Evolutionary conservation across 2,888 invertebrate species (phyloP).

Genomic region (Acrobeloides nanus): DNA sequence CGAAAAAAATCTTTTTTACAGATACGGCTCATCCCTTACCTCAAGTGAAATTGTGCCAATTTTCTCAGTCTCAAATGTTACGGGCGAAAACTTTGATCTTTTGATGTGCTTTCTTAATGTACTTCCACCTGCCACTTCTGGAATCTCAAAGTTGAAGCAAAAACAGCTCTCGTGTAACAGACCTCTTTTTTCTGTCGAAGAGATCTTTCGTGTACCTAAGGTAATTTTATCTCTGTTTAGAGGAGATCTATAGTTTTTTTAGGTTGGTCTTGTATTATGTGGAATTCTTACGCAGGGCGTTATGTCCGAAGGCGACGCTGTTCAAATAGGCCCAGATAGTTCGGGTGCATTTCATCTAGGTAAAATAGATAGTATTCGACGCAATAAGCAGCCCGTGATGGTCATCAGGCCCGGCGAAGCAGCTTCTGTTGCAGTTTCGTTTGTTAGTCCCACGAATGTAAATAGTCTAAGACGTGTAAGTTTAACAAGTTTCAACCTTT

Average conservation of each 20-base stretch:
- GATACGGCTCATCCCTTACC: neutral
- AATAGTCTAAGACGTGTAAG: conserved; percentile 52
- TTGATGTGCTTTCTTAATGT: conserved; percentile 62
- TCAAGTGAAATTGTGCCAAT: conserved; percentile 55
- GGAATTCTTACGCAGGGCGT: conserved; percentile 69
- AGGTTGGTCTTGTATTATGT: conserved; percentile 45
- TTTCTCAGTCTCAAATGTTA: conserved; percentile 73
- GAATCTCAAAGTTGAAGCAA: conserved; percentile 7
- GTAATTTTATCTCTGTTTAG: conserved; percentile 51
- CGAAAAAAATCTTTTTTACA: neutral
- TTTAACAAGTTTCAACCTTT: no score
- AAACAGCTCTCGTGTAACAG: conserved; percentile 23
- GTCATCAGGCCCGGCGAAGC: conserved; percentile 81
- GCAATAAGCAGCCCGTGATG: conserved; percentile 79
- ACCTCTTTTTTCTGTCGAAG: conserved; percentile 76
- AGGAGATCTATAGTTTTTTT: conserved; percentile 8
- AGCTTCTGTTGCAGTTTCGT: conserved; percentile 70
- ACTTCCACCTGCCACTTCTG: conserved; percentile 15
- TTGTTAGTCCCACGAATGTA: conserved; percentile 27
- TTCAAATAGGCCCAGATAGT: conserved; percentile 58
- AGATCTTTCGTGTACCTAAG: conserved; percentile 62
- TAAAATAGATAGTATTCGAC: conserved; percentile 65
- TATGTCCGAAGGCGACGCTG: conserved; percentile 68
- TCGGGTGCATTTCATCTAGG: conserved; percentile 60
- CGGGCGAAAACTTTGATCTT: conserved; percentile 65